phyloP scores from a whole-genome alignment of 2,113 vertebrate species.

The Todiramphus saurophagus region DNA sequence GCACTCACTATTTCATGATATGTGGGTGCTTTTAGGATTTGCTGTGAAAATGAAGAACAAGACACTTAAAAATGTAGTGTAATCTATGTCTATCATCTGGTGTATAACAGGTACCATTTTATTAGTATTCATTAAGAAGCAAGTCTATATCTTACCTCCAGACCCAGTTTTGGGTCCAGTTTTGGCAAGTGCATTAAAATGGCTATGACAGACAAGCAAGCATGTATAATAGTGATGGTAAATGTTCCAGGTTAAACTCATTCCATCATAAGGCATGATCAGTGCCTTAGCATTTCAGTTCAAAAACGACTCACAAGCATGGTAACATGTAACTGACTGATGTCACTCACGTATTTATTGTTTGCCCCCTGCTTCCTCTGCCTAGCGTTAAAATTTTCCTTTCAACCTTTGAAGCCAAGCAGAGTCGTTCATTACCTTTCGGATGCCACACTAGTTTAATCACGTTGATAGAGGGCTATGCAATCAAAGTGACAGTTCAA shows the following conservation, averaged over 20 bases:
- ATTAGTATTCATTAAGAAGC: not conserved
- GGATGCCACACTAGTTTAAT: conserved; percentile 77
- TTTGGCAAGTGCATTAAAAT: not conserved
- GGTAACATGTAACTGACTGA: not conserved
- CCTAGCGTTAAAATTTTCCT: conserved; percentile 51
- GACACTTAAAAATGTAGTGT: not conserved
- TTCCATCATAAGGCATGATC: not conserved
- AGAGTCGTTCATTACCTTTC: conserved; percentile 71
- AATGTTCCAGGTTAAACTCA: not conserved
- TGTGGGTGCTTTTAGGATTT: not conserved
- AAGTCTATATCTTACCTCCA: not conserved
- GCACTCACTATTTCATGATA: not conserved
- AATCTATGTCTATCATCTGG: not conserved
- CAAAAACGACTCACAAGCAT: not conserved
- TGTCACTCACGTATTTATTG: not conserved
- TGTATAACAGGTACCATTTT: not conserved
- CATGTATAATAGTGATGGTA: not conserved
- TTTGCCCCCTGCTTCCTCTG: conserved; percentile 40
- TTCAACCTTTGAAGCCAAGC: conserved; percentile 68
- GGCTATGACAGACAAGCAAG: not conserved
- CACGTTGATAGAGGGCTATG: conserved; percentile 78
- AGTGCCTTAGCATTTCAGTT: not conserved
- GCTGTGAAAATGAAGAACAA: not conserved
- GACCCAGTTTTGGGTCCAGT: not conserved
- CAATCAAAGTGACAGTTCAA: conserved; percentile 83